These are phyloP conservation scores for Trimorus sp. DNA, from an alignment of 2,888 invertebrate genomes.

Conservation along the genomic window DNA sequence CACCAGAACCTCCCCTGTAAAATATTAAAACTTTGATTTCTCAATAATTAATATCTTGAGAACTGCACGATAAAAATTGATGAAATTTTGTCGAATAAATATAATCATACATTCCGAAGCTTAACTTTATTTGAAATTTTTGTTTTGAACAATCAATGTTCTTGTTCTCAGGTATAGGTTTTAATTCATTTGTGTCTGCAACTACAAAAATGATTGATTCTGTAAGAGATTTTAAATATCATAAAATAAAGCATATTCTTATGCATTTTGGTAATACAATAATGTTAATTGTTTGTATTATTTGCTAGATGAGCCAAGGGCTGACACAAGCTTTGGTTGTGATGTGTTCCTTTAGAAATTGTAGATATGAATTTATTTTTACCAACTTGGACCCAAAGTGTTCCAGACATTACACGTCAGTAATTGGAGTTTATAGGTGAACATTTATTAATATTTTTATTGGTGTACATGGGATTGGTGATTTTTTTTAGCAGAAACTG, in stretches of 20 bases:
- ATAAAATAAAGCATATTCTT: not conserved
- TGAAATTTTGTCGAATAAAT: too few species aligned
- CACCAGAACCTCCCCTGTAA: too few species aligned
- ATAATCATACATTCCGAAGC: too few species aligned
- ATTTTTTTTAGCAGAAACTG: too few species aligned
- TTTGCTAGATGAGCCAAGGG: slow-evolving; percentile 88
- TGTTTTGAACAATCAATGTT: too few species aligned
- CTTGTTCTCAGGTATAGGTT: slow-evolving; percentile 91
- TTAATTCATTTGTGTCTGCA: slow-evolving; percentile 90
- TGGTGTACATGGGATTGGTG: too few species aligned
- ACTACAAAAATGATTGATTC: slow-evolving; percentile 93
- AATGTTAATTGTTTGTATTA: slow-evolving; percentile 12
- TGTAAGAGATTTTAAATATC: slow-evolving; percentile 80
- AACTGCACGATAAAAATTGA: too few species aligned
- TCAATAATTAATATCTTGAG: too few species aligned
- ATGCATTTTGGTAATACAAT: not conserved
- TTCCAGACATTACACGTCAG: slow-evolving; percentile 93
- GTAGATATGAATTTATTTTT: slow-evolving; percentile 98
- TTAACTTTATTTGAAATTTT: too few species aligned
- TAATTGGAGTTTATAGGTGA: slow-evolving; percentile 96
- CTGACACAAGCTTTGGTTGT: slow-evolving; percentile 94
- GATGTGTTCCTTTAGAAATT: slow-evolving; percentile 90
- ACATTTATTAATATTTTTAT: slow-evolving; percentile 41
- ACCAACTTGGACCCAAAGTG: slow-evolving; percentile 94
- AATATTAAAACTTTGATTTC: too few species aligned